Percentiles rank a stretch among this genome's conserved stretches.
phyloP scores from a whole-genome alignment of 2,888 invertebrate species.

The Lamproptera curius region DNA sequence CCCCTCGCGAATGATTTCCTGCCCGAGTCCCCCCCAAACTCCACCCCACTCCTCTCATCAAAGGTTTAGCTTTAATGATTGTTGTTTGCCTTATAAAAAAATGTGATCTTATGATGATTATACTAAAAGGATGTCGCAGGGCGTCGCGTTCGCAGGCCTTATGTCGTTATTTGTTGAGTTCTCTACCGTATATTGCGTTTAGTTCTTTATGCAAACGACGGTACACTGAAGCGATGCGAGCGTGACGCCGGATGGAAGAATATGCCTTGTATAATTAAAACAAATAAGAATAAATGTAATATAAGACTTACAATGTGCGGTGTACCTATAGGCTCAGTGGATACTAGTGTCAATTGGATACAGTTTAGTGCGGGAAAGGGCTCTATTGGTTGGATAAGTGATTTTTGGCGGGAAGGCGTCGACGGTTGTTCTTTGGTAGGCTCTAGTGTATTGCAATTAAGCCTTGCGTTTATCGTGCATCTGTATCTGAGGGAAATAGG shows the following conservation, averaged over 20 bases:
- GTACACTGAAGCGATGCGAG: conserved; percentile 39
- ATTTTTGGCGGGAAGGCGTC: background rate
- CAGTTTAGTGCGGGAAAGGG: conserved; percentile 42
- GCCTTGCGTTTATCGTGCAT: conserved; percentile 4
- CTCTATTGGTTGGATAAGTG: conserved; percentile 40
- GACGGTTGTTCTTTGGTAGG: conserved; percentile 7
- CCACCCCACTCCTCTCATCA: conserved; percentile 46
- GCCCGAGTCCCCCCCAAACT: conserved; percentile 31
- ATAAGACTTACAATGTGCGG: conserved; percentile 67
- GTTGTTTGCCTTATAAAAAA: conserved; percentile 77
- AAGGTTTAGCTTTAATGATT: conserved; percentile 76
- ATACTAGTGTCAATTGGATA: conserved; percentile 61
- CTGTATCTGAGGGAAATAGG: no score
- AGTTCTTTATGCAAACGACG: background rate
- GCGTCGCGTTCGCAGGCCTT: conserved; percentile 42
- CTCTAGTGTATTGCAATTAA: background rate
- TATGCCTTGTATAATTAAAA: conserved; percentile 75
- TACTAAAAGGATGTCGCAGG: conserved; percentile 63
- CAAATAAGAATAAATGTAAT: conserved; percentile 72
- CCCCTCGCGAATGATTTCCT: conserved; percentile 54
- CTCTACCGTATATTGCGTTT: no score
- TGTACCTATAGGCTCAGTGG: conserved; percentile 48
- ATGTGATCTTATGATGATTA: conserved; percentile 77
- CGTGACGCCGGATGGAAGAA: conserved; percentile 52
- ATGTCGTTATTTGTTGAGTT: conserved; percentile 18